phyloP scores from a whole-genome alignment of 1,140 invertebrate species.

The Rhagoletis pomonella region DNA sequence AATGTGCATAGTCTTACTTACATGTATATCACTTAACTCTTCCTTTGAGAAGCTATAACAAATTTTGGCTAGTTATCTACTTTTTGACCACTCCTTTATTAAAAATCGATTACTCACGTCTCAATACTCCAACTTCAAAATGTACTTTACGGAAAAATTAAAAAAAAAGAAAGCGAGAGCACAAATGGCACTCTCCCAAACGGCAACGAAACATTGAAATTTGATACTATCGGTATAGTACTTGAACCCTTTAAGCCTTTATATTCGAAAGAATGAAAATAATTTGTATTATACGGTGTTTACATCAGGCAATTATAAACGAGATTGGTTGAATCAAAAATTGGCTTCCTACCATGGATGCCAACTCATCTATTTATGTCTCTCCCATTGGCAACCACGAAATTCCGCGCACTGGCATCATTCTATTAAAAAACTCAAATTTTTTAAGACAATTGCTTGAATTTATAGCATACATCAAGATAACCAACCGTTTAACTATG shows the following conservation, averaged over 20 bases:
- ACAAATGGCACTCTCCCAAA: background rate
- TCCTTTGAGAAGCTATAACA: background rate
- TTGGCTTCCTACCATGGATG: no score
- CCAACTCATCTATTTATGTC: no score
- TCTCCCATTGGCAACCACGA: no score
- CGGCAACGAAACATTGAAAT: background rate
- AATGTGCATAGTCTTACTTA: background rate
- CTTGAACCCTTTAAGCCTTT: background rate
- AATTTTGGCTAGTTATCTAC: background rate
- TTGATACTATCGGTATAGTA: background rate
- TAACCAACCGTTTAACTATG: no score
- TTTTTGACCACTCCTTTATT: constrained; percentile 53
- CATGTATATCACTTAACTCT: background rate
- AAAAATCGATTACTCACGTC: constrained; percentile 54
- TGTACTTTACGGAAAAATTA: constrained; percentile 40
- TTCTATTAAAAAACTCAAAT: no score
- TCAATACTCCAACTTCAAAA: constrained; percentile 55
- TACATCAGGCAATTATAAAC: no score
- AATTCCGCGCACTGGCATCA: no score
- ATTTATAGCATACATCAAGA: no score
- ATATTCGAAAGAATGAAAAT: background rate
- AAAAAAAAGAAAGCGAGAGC: constrained; percentile 46
- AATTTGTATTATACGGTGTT: no score
- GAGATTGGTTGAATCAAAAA: no score
- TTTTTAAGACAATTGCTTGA: no score